Evolutionary conservation across 2,888 invertebrate species (phyloP), one percentile per base, ranked within the genome.

Genomic region (Eristalinus aeneus): DNA sequence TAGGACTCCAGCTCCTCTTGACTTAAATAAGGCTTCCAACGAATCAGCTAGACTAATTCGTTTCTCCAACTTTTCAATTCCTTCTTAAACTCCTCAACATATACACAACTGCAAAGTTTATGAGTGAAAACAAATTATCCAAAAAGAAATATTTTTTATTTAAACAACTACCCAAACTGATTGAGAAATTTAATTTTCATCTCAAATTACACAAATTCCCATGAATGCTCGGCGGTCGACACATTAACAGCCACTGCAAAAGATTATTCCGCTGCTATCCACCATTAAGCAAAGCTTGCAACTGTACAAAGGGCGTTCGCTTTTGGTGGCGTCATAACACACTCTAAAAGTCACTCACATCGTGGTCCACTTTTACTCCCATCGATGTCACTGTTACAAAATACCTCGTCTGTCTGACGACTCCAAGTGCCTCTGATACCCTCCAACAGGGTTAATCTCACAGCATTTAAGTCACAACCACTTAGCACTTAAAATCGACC

Each of bases 371-470:
- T 58, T 58, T 56, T 69, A 36, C 23, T 36, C 9, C 11, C 56
- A 36, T 36, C 56, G 22, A n/a, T 68, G 56, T 34, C 56, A 69
- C 23, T 58, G 69, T 69, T 69, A 54, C 60, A n/a, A 39, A 36
- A 64, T 46, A 8, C 8, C 8, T 46, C 16, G n/a, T 4, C 16
- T 46, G 8, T 16, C 46, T 46, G 22, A 16, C 6, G 20, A 60
- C 20, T 23, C 31, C 16, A n/a, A 53, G 31, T 22, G 16, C 22
- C 23, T 56, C 39, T 58, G 58, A 58, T 27, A 16, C 58, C 16
- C n/a, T n/a, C 12, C 16, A 56, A 58, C 3, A 60, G 60, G 46
- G 23, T 20, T 68, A 68, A 68, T 54, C 68, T 39, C 23, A n/a
- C 16, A 46, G 46, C 46, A n/a, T 6, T 16, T 16, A 46, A 46